Conservation (phyloP, 2,113 vertebrate species). For the Andinoacara biseriatus region DNA sequence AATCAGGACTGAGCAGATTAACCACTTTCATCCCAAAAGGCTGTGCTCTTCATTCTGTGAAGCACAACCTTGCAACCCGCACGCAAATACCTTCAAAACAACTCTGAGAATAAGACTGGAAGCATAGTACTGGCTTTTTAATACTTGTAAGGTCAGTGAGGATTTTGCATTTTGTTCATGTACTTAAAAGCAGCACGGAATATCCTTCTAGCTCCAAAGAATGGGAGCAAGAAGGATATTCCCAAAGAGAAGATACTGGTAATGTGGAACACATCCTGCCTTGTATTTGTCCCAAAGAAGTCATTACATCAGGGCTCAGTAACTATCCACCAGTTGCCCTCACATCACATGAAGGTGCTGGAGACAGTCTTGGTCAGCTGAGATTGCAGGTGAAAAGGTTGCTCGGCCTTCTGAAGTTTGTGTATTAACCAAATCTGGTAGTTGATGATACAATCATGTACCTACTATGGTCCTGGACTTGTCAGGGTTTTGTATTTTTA, state of each 20-base stretch:
- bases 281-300: background rate
- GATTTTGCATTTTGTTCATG: background rate
- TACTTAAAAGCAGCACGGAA: background rate
- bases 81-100: background rate
- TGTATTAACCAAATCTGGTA: no score
- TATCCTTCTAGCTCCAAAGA: background rate
- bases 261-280: background rate
- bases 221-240: background rate
- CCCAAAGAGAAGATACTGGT: background rate
- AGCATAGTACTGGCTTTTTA: background rate
- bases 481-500: background rate
- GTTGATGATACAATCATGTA: background rate
- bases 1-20: background rate
- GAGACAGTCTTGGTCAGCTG: background rate
- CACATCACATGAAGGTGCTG: background rate
- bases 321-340: background rate
- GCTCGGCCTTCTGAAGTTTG: no score
- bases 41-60: background rate
- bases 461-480: background rate
- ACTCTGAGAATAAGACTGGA: background rate
- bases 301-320: background rate
- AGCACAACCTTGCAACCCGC: background rate
- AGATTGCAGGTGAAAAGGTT: no score
- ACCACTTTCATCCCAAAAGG: background rate
- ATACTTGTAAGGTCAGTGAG: background rate